phyloP scores from a whole-genome alignment of 2,797 vertebrate species.

The Orientallactaga sibirica region DNA sequence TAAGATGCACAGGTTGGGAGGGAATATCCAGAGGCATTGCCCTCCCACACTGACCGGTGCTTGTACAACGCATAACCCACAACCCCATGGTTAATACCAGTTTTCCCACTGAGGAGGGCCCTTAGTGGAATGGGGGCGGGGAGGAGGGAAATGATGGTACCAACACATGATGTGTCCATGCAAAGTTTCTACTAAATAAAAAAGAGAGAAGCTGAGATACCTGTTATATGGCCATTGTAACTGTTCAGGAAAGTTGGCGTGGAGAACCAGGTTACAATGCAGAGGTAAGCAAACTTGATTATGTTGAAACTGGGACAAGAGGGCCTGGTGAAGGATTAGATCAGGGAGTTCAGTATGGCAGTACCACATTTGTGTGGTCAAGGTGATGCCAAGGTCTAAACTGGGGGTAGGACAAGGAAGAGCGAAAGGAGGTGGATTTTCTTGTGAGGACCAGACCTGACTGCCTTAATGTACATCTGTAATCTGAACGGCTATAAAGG shows the following conservation, averaged over 20 bases:
- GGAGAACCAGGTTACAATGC: background rate
- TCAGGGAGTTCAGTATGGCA: background rate
- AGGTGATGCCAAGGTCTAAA: background rate
- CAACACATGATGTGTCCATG: no score
- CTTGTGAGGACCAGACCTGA: background rate
- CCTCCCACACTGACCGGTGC: no score
- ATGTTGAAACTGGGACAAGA: background rate
- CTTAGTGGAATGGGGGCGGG: no score
- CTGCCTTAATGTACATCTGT: background rate
- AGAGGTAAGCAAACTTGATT: background rate
- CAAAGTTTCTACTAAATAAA: background rate
- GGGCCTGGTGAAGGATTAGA: background rate
- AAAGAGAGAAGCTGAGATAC: background rate
- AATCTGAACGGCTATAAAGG: background rate
- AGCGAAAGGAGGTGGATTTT: background rate
- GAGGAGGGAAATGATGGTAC: no score
- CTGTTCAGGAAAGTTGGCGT: background rate
- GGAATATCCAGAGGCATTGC: no score
- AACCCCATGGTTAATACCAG: no score
- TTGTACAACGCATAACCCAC: no score
- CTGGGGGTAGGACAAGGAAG: background rate
- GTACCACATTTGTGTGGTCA: background rate
- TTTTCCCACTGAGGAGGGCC: no score
- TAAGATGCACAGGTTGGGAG: no score
- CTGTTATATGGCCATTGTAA: background rate